A percentile compares a stretch with the other conserved stretches of the same genome.
These are phyloP conservation scores for Hydraecia micacea DNA, from an alignment of 2,888 invertebrate species.

Conservation along the genomic window DNA sequence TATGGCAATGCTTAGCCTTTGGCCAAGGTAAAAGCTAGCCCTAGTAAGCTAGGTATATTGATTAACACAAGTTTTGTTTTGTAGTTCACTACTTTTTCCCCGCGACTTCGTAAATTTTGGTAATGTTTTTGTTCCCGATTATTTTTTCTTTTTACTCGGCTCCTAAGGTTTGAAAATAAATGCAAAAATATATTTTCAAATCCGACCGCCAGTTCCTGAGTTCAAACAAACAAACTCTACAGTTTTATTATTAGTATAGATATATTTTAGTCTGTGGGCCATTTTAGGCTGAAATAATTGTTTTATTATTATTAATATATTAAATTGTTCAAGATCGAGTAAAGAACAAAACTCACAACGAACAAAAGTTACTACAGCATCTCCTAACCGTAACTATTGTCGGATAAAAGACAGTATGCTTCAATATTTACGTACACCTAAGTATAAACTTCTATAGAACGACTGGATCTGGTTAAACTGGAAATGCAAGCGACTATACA, in stretches of 20 bases:
- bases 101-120: neutral
- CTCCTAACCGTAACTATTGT: neutral
- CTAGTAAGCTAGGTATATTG: no score
- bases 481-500: neutral
- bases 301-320: neutral
- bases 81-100: neutral
- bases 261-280: no score
- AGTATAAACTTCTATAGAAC: neutral
- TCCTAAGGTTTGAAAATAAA: no score
- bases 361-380: neutral
- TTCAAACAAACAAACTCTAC: neutral
- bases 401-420: neutral
- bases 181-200: no score
- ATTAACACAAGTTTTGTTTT: neutral
- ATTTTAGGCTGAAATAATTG: no score
- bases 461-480: slow-evolving; percentile 28
- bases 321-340: neutral
- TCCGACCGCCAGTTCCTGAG: neutral
- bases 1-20: no score
- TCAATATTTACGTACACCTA: neutral
- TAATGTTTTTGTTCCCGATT: neutral
- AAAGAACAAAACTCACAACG: neutral
- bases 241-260: neutral
- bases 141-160: neutral
- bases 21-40: no score